Evolutionary conservation across 2,888 invertebrate species (phyloP), one percentile per base, ranked within the genome.

Genomic region (Dorcus parallelipipedus): DNA sequence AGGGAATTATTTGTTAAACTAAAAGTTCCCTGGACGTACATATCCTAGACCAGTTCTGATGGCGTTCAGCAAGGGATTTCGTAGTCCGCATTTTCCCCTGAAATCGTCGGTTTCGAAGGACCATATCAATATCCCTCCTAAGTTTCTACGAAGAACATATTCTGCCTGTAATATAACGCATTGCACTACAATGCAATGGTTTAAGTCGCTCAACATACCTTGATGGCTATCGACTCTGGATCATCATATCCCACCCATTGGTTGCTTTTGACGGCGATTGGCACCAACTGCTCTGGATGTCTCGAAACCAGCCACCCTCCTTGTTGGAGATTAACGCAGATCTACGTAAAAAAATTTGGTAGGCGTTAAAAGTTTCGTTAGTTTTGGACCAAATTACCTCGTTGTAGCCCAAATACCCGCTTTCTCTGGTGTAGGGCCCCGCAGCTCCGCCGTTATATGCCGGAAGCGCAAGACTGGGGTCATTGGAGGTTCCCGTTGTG

Each of bases 51-150:
- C 74, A 76, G 67, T 75, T 54, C 87, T 86, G 48, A 91, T 82
- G 6, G 83, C 76, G 33, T 74, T 82, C 14, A 91, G 68, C 4
- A 92, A 73, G 0, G 88, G 86, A 73, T 82, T 87, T 49, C 78
- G 79, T 7, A 68, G 69, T 0, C 85, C 84, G 65, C 90, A 90
- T 0, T 71, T 64, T 0, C 87, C 89, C 7, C 72, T 78, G 68
- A 89, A 89, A 70, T 92, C 92, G 67, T 92, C 92, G 3, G 88
- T 88, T 72, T 93, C 93, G 8, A 92, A 80, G 47, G 89, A 88
- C 92, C 92, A 93, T 0, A 89, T 71, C 91, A 92, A 91, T 0
- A 83, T 80, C 33, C 90, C 91, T 53, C 81, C 81, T 53, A 86
- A 71, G 56, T 80, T 64, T 55, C 73, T 56, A 55, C 77, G 63